Conservation (phyloP, 2,113 vertebrate genomes). For the Arizona elegans region DNA sequence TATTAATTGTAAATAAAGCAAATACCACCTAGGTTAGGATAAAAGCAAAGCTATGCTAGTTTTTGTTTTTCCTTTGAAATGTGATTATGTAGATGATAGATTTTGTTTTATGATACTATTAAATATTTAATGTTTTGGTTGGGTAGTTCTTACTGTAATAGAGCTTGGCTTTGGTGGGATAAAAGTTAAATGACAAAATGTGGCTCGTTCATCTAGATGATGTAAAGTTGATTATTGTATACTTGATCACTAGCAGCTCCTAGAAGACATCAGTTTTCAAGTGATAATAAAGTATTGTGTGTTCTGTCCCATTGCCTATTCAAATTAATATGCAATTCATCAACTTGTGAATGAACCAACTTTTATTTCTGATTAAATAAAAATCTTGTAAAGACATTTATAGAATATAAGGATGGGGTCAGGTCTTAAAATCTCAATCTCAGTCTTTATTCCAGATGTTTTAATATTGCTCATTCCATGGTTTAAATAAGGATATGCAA, state of each 20-base stretch:
- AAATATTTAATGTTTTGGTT: constrained; percentile 9
- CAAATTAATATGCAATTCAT: neutral
- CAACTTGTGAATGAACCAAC: neutral
- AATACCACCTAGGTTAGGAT: constrained; percentile 13
- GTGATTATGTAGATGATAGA: constrained; percentile 31
- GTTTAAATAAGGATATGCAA: neutral
- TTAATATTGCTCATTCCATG: neutral
- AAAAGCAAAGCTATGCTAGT: constrained; percentile 50
- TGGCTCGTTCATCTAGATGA: neutral
- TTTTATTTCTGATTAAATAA: neutral
- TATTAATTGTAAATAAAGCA: constrained; percentile 58
- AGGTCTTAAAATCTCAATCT: neutral
- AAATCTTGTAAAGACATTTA: neutral
- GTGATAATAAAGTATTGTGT: neutral
- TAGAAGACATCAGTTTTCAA: neutral
- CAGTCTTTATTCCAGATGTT: neutral
- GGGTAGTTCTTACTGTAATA: neutral
- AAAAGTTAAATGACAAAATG: neutral
- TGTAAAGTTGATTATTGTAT: neutral
- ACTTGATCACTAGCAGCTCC: neutral
- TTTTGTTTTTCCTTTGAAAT: constrained; percentile 48
- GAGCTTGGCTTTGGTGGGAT: neutral
- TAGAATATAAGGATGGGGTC: neutral
- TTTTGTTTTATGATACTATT: neutral
- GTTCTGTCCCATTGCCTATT: neutral